Percentiles rank a stretch among this genome's conserved stretches.
These are phyloP conservation scores for Marmota monax DNA, from an alignment of 2,113 vertebrate species.

Conservation along the genomic window DNA sequence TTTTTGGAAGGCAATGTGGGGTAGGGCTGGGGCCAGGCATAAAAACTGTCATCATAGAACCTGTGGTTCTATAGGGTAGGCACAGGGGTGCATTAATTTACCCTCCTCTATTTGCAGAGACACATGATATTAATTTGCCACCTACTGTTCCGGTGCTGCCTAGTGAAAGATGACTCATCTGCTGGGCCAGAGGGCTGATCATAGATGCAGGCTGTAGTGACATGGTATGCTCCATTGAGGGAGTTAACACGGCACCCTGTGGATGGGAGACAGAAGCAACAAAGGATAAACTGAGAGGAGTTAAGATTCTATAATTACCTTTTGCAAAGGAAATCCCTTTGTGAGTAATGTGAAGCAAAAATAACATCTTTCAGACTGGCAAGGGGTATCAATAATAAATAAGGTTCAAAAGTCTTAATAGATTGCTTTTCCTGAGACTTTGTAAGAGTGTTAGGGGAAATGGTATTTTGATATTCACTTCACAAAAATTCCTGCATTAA, in stretches of 20 bases:
- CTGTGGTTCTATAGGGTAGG: conserved; percentile 5
- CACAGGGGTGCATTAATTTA: not conserved
- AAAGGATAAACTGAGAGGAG: conserved; percentile 32
- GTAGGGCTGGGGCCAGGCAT: not conserved
- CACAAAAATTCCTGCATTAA: not conserved
- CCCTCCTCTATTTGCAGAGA: conserved; percentile 51
- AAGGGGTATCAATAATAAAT: not conserved
- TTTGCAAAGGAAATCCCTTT: conserved; percentile 53
- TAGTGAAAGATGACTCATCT: conserved; percentile 98
- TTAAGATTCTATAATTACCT: not conserved
- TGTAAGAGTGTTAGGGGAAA: not conserved
- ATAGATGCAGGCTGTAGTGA: conserved; percentile 97
- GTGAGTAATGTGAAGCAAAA: conserved; percentile 36
- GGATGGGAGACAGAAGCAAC: conserved; percentile 48
- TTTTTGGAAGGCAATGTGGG: not conserved
- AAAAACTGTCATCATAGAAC: not conserved
- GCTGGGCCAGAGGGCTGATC: conserved; percentile 96
- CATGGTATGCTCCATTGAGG: conserved; percentile 98
- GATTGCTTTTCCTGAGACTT: not conserved
- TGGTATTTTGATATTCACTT: not conserved
- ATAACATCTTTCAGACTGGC: not conserved
- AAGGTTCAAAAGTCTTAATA: not conserved
- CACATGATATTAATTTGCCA: conserved; percentile 80
- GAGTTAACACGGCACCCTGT: conserved; percentile 97
- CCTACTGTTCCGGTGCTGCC: conserved; percentile 91